Base-by-base conservation (phyloP, 2,113 vertebrate species). In the Arothron firmamentum region DNA sequence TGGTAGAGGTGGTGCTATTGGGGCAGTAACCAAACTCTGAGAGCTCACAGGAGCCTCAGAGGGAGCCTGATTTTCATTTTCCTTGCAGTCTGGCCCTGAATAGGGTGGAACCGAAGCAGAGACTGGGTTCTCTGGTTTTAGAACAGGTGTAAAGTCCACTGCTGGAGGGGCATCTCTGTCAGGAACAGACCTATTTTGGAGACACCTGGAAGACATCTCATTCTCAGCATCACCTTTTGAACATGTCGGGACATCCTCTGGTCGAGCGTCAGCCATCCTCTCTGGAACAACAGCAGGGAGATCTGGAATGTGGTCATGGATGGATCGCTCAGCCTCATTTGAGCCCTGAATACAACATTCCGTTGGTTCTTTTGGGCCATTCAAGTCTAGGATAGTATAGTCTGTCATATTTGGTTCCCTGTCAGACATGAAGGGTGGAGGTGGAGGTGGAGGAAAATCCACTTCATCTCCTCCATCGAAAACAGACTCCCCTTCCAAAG, bases 381-480 rank as follows among this genome's bases (percentile, higher is more conserved):
- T 54, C 18, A 57, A 17, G 15, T 76, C 47, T 65, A 57, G n/a
- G n/a, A 53, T 13, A 48, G 52, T 67, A 41, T 59, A 69, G 41
- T 68, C 70, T 20, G 38, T 48, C n/a, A 51, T 65, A 42, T 85
- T 74, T 50, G 61, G 19, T 17, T 61, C 56, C 34, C 57, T 64
- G 18, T 88, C 81, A 11, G 67, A 50, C 23, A 82, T 14, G 5
- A 86, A 66, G 12, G 80, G 86, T 5, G 88, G 88, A 13, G 88
- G 89, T 9, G 91, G 89, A 11, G 91, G 90, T 16, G 82, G 88
- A 18, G 91, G 92, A 65, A 90, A 93, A 52, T 90, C 89, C 17
- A 90, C 84, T 74, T 97, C 96, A 23, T 96, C 94, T 0, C 89
- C 93, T 34, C 90, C 94, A 18, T 93, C 93, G 54, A 94, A 95